These are phyloP conservation scores for Romanogobio albipinnatus DNA, from an alignment of 2,113 vertebrate species.

Conservation along the genomic window DNA sequence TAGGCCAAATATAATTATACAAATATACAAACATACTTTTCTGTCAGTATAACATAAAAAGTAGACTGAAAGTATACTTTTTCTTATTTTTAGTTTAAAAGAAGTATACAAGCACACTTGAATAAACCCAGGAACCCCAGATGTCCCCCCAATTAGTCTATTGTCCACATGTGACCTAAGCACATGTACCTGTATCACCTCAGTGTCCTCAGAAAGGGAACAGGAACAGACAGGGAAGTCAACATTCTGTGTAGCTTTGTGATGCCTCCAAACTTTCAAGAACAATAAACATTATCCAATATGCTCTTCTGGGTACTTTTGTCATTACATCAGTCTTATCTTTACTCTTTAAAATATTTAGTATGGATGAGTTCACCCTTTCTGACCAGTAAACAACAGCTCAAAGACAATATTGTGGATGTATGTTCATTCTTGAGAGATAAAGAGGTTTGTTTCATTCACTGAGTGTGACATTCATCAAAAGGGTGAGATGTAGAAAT, in stretches of 20 bases:
- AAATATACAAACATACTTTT: too few relatives aligned
- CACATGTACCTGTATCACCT: background rate
- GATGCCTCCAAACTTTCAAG: background rate
- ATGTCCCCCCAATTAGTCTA: background rate
- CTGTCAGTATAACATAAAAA: too few relatives aligned
- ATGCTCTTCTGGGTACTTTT: background rate
- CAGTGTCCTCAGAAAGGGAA: background rate
- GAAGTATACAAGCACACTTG: too few relatives aligned
- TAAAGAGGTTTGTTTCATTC: background rate
- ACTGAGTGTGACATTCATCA: constrained; percentile 35
- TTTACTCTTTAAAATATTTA: background rate
- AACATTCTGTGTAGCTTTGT: background rate
- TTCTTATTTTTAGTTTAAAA: too few relatives aligned
- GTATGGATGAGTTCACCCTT: background rate
- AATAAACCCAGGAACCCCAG: too few relatives aligned
- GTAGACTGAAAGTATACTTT: too few relatives aligned
- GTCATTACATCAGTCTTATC: background rate
- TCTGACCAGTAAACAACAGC: background rate
- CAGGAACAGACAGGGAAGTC: background rate
- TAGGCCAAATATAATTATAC: too few relatives aligned
- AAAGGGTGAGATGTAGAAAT: constrained; percentile 34
- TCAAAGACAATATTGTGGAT: background rate
- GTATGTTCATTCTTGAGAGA: background rate
- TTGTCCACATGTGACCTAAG: background rate
- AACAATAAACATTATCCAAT: background rate